Base-by-base conservation (phyloP, 2,888 invertebrate genomes). In the Dioctria rufipes region DNA sequence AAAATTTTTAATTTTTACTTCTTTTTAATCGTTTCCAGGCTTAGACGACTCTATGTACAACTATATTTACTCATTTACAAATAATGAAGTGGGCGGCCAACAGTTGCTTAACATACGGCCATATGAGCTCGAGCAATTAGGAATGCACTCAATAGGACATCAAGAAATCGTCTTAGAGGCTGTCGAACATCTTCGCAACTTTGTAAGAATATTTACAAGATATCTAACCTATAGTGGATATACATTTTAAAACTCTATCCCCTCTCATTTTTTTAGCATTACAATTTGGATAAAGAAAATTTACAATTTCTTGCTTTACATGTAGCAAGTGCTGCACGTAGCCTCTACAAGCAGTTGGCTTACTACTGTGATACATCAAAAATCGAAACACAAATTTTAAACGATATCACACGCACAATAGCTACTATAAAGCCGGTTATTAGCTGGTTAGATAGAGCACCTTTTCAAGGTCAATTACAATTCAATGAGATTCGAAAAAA, bases 131-230 rank as follows among this genome's bases (percentile, higher is more conserved):
- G 95, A 96, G 86, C 93, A 95, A 87, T 91, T 98, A 79, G 96
- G 96, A 39, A 94, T 98, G 86, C 90, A 91, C 82, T 94, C 95
- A 87, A 93, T 98, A 83, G 98, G 98, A 8, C 98, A 98, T 88
- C 97, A 98, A 88, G 98, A 98, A 88, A 92, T 97, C 78, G 93
- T 98, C 83, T 91, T 98, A 66, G 97, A 98, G 89, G 97, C 97
- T 73, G 95, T 98, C 11, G 96, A 97, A 85, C 94, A 96, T 85
- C 91, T 98, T 67, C 91, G 95, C 85, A 95, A 96, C 90, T 95
- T 98, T 90, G 96, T 96, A 90, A 92, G 8, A 25, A 37, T 73
- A 6, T 6, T 11, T n/a, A n/a, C n/a, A n/a, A n/a, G n/a, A 54
- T 11, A 54, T 54, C 6, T 11, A 54, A 54, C n/a, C 11, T 0